Base-by-base conservation (phyloP, 2,888 invertebrate species). In the Xestia sexstrigata region DNA sequence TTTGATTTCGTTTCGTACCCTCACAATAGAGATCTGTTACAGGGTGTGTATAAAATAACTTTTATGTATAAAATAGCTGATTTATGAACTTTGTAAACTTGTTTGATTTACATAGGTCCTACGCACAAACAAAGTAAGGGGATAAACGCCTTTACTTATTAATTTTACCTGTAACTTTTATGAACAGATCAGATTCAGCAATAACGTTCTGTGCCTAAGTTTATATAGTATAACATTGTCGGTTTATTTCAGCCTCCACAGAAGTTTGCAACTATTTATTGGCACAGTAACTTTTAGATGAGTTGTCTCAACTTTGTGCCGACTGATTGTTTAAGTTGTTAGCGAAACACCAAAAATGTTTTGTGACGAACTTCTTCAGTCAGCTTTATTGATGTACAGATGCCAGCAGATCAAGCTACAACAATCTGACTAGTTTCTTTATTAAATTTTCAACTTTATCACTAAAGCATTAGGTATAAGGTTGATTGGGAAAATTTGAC, bases 201-300 rank as follows among this genome's bases (percentile, higher is more conserved):
- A 30, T 45, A n/a, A 42, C 15, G 65, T n/a, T 42, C 1, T n/a
- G 15, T n/a, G 42, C 15, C 35, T 58, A 63, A 52, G 55, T 68
- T 73, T 63, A 77, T 35, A 74, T 30, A 63, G 69, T 11, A 42
- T 42, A 63, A 72, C 74, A 78, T 68, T 81, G 65, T 58, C 55
- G 55, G 82, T 81, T 80, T 79, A 75, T 75, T 82, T 66, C 67
- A 52, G 72, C 55, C 68, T 49, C 70, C 70, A 63, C 58, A 13
- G 52, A 63, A 71, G 79, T 70, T 67, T 42, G 71, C 75, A 90
- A 92, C 89, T 90, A 91, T 91, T 91, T 91, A 90, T 90, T 91
- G 88, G 88, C 75, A 79, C 76, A 71, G 78, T 81, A 91, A 89
- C 87, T 89, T 86, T 78, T 73, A 83, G 87, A 91, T 89, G 90